phyloP scores from a whole-genome alignment of 2,113 vertebrate species.

The Ceyx melanurus region DNA sequence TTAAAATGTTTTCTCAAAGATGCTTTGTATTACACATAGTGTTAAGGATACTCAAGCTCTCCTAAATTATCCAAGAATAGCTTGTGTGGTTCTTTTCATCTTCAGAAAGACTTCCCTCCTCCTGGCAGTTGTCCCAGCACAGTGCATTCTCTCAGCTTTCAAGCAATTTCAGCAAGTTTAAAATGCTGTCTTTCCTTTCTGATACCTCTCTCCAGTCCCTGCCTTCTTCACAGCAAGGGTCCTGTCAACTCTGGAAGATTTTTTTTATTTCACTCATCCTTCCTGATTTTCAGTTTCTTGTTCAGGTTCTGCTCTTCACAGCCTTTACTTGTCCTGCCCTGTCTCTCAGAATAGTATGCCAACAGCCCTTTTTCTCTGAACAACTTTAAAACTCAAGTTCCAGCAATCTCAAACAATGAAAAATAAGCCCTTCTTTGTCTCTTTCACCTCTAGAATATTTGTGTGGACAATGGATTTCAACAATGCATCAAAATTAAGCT shows the following conservation, averaged over 20 bases:
- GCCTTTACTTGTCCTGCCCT: background rate
- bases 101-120: background rate
- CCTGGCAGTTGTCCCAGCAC: background rate
- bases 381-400: background rate
- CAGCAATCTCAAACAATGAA: background rate
- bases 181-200: conserved; percentile 4
- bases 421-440: background rate
- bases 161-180: background rate
- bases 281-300: background rate
- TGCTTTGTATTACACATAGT: background rate
- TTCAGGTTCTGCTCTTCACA: background rate
- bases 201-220: background rate
- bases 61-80: background rate
- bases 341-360: background rate
- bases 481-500: background rate
- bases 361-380: background rate
- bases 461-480: background rate
- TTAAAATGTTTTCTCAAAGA: background rate
- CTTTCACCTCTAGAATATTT: background rate
- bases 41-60: background rate
- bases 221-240: background rate
- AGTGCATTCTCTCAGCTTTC: background rate
- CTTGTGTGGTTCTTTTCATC: background rate
- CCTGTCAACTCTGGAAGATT: background rate
- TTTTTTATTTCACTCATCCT: background rate